Evolutionary conservation across 92 coral and sea anemone genomes (phyloP).

Genomic region (Plumapathes pennacea): DNA sequence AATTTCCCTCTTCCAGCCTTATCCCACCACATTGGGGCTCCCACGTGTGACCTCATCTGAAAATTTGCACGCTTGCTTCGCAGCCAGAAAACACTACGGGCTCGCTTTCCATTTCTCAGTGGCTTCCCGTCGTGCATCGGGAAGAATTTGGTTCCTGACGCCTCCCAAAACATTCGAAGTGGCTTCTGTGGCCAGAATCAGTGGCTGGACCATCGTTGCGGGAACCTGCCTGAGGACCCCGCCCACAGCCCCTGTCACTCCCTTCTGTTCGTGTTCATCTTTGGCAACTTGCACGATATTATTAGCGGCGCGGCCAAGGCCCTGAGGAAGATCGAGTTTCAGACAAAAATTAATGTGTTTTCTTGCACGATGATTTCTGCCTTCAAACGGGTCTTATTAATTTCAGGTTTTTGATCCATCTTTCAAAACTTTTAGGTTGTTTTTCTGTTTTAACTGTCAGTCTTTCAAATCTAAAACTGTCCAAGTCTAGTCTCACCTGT

Average conservation of each 20-base stretch:
- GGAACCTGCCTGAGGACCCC: conserved; percentile 98
- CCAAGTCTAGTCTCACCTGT: conserved; percentile 68
- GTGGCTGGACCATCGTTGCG: conserved; percentile 94
- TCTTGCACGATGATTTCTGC: neutral
- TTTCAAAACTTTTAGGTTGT: no score
- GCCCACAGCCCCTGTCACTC: conserved; percentile 97
- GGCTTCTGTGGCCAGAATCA: conserved; percentile 95
- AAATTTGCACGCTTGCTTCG: no score
- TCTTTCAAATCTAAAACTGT: no score
- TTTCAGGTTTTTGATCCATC: no score
- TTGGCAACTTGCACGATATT: conserved; percentile 94
- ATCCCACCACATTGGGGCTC: no score
- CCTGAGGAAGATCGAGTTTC: conserved; percentile 46
- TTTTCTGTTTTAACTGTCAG: no score
- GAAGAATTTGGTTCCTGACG: conserved; percentile 94
- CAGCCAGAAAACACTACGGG: no score
- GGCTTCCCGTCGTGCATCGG: conserved; percentile 98
- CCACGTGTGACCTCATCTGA: no score
- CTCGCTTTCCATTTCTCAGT: conserved; percentile 88
- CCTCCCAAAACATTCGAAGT: conserved; percentile 98
- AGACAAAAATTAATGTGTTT: no score
- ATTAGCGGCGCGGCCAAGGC: conserved; percentile 89
- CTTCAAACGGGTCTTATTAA: neutral
- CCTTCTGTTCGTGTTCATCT: conserved; percentile 95
- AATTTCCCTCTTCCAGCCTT: no score